These are phyloP conservation scores for Rhinoderma darwinii DNA, from an alignment of 2,113 vertebrate species.

Conservation along the genomic window DNA sequence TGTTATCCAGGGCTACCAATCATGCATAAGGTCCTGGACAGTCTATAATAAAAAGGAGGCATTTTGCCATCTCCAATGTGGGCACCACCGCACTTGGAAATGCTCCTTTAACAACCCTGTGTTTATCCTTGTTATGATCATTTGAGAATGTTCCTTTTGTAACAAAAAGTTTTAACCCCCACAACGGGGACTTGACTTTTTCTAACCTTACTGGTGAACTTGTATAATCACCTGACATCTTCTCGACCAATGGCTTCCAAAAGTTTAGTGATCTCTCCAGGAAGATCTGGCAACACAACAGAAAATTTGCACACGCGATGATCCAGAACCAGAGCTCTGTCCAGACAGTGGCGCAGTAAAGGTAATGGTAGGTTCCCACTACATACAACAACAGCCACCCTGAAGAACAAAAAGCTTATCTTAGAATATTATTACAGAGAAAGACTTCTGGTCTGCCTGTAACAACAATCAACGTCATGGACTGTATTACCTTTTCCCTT, in stretches of 20 bases:
- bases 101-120: too few relatives aligned
- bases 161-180: background rate
- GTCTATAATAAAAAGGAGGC: too few relatives aligned
- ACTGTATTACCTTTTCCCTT: conserved; percentile 79
- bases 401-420: conserved; percentile 58
- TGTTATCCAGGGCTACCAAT: too few relatives aligned
- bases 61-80: background rate
- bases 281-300: conserved; percentile 77
- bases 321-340: conserved; percentile 69
- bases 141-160: background rate
- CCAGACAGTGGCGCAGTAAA: conserved; percentile 34
- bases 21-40: too few relatives aligned
- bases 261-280: conserved; percentile 84
- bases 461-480: background rate
- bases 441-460: background rate
- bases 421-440: background rate
- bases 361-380: conserved; percentile 85
- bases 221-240: conserved; percentile 78
- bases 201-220: conserved; percentile 18
- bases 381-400: conserved; percentile 84
- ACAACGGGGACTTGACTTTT: background rate
- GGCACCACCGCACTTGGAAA: background rate
- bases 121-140: background rate
- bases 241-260: conserved; percentile 84
- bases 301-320: conserved; percentile 82